Conservation (phyloP, 2,797 vertebrate genomes). For the Pseudocheirus occidentalis region DNA sequence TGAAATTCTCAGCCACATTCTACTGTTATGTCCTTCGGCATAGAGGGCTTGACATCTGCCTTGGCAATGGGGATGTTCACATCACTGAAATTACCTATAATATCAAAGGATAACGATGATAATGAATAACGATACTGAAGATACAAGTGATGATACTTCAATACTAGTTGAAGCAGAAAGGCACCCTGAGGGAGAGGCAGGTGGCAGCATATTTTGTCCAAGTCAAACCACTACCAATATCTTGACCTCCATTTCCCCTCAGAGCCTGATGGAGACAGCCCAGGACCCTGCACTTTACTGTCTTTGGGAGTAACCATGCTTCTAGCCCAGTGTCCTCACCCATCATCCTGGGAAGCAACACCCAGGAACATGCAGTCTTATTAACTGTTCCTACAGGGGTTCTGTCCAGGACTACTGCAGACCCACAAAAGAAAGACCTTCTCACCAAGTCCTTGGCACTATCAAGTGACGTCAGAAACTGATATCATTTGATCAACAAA, state of each 20-base stretch:
- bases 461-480: not conserved
- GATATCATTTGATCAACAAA: not conserved
- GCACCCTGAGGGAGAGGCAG: too few species aligned
- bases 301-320: not conserved
- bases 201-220: too few species aligned
- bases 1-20: not conserved
- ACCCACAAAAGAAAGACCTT: not conserved
- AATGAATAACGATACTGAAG: too few species aligned
- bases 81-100: not conserved
- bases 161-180: too few species aligned
- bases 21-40: not conserved
- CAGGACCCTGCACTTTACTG: not conserved
- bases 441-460: not conserved
- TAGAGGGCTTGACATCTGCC: not conserved
- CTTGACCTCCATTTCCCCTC: not conserved
- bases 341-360: not conserved
- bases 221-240: not conserved
- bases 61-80: not conserved
- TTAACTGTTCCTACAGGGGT: not conserved
- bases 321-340: not conserved
- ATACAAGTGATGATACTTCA: too few species aligned
- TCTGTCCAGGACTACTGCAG: not conserved
- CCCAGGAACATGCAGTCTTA: not conserved
- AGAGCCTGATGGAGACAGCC: not conserved
- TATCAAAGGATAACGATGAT: too few species aligned